Evolutionary conservation across 2,888 invertebrate species (phyloP), one percentile per base, ranked within the genome.

Genomic region (Diplolepis rosae): DNA sequence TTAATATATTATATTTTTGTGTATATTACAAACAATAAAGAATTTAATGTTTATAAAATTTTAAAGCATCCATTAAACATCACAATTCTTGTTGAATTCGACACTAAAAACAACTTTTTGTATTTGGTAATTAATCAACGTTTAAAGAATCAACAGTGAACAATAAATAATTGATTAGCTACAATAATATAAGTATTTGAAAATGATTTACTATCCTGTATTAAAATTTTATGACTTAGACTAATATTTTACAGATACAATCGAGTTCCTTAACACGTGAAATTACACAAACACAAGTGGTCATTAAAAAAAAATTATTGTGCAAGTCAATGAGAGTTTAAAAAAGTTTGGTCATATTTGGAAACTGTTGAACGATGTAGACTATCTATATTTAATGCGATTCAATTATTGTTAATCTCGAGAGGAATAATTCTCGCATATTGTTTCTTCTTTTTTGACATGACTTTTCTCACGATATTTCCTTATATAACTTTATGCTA

Each of bases 1-100:
- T 69, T 61, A 67, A 61, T 65, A 39, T 54, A 72, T n/a, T n/a
- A n/a, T 50, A 48, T 30, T 68, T 69, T n/a, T 51, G 5, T 13
- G 4, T 5, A 27, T 51, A 51, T 27, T 51, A 28, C 51, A 51
- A 51, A 4, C 1, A 13, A 13, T 28, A 51, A 6, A 5, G 22
- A 50, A 50, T 11, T 50, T 50, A 50, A 50, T 24, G 0, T 22
- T 24, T 9, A 51, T 28, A 52, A 27, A 52, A 52, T 52, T n/a
- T 45, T 7, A 45, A 18, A 45, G 7, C 11, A 22, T 45, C 9
- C 2, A 7, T 4, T 45, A 15, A 45, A 45, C 15, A 45, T 45
- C 18, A 45, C 45, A 18, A 18, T 45, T n/a, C n/a, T n/a, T n/a
- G n/a, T n/a, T n/a, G n/a, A n/a, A n/a, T n/a, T n/a, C n/a, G n/a